Base-by-base conservation (phyloP, 37 sponge, comb jelly and placozoan genomes). In the Halichondria panicea region DNA sequence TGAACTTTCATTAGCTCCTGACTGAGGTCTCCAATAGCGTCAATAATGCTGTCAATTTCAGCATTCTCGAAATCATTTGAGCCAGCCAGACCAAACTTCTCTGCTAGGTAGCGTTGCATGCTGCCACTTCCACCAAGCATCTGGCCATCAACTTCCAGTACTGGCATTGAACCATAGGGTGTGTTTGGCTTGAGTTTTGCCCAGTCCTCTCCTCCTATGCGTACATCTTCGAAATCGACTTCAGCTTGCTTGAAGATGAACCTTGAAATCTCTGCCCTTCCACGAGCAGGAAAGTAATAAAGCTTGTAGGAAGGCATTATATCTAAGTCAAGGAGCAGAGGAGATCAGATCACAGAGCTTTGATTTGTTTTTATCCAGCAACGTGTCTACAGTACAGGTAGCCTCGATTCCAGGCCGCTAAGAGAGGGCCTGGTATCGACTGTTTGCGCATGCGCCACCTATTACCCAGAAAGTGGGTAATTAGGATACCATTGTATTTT, bases 91-190 rank as follows among this genome's bases (percentile, higher is more conserved):
- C 74, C 48, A 60, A 70, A 61, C 43, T 73, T 65, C 46, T 81
- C 81, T 8, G 80, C 88, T 2, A 87, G 36, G 43, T 52, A 87
- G 9, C 81, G 52, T 22, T 66, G 71, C 13, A 87, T 87, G 28
- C 46, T 39, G 19, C 19, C 30, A 46, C 64, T 76, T 4, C 88
- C 81, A 22, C 77, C 66, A 12, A 87, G 6, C 50, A 46, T 31
- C 37, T 87, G 68, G 0, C 88, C 88, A 53, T 87, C 81, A 6
- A 74, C 70, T 15, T 87, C 88, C 38, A 87, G 71, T 0, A 81
- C 65, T 12, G 88, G 88, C 1, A 87, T 40, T n/a, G 63, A 30
- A 34, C 81, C 88, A 43, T 69, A 68, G 2, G 88, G 88, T 8
- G 76, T 74, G 28, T 22, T 34, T 45, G 65, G 55, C 55, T 72